A percentile compares a stretch with the other conserved stretches of the same genome.
Evolutionary conservation across 2,888 invertebrate species (phyloP).

Genomic region (Caenorhabditis drosophilae): DNA sequence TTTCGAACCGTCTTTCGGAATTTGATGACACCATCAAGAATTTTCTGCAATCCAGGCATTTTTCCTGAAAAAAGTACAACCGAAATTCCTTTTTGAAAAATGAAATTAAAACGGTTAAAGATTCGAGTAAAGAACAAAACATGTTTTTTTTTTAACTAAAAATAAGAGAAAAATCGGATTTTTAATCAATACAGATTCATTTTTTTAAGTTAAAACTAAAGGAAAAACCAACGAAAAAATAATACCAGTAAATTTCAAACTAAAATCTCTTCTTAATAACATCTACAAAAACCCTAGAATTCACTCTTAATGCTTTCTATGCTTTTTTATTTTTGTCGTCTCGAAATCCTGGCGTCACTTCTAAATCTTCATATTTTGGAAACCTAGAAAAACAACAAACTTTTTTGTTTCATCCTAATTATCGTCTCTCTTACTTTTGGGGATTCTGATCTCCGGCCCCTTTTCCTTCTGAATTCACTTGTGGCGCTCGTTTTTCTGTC

Average conservation of each 20-base stretch:
- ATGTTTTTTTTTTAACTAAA: not conserved
- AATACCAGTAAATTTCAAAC: too few relatives aligned
- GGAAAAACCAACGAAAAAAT: not conserved
- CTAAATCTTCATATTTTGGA: slow-evolving; percentile 59
- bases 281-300: too few relatives aligned
- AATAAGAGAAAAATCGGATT: slow-evolving; percentile 1
- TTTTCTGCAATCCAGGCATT: slow-evolving; percentile 58
- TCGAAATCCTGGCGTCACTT: slow-evolving; percentile 44
- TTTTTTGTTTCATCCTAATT: too few relatives aligned
- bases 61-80: slow-evolving; percentile 7
- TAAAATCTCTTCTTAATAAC: too few relatives aligned
- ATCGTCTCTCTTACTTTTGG: slow-evolving; percentile 23
- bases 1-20: slow-evolving; percentile 63
- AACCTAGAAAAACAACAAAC: slow-evolving; percentile 16
- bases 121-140: slow-evolving; percentile 1
- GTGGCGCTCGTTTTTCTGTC: slow-evolving; percentile 61
- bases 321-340: slow-evolving; percentile 4
- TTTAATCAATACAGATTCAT: not conserved
- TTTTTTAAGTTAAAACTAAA: slow-evolving; percentile 1
- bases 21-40: slow-evolving; percentile 62
- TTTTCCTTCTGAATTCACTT: slow-evolving; percentile 49
- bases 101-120: too few relatives aligned
- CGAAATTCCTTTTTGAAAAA: not conserved
- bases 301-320: too few relatives aligned
- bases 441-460: slow-evolving; percentile 33